Percentiles rank a stretch among this genome's conserved stretches.
Conservation (phyloP, 2,113 vertebrate species). For the Anguilla rostrata region DNA sequence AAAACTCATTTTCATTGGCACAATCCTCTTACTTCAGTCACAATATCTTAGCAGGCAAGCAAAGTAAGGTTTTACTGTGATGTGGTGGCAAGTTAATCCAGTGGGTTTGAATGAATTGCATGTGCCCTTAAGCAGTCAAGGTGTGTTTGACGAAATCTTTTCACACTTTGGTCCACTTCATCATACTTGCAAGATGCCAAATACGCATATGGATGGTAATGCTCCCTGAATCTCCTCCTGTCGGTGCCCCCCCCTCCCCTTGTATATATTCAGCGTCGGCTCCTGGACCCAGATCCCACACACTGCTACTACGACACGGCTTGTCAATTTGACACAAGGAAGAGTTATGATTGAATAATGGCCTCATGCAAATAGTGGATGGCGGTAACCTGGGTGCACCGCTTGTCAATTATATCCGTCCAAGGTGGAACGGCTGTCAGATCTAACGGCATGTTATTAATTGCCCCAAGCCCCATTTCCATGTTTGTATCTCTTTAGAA, state of each 20-base stretch:
- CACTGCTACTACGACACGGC: background rate
- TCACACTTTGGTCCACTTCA: too few species aligned
- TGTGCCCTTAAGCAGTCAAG: too few species aligned
- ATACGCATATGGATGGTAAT: constrained; percentile 5
- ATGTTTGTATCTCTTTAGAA: constrained; percentile 51
- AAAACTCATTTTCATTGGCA: too few species aligned
- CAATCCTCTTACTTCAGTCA: too few species aligned
- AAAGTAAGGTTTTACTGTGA: too few species aligned
- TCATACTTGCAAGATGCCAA: too few species aligned
- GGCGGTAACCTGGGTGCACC: constrained; percentile 44
- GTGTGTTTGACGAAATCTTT: too few species aligned
- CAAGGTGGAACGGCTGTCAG: constrained; percentile 54
- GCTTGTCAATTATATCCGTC: constrained; percentile 60
- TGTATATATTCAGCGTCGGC: background rate
- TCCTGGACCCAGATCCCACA: background rate
- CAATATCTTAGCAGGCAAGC: too few species aligned
- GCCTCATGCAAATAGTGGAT: constrained; percentile 58
- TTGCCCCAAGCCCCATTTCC: constrained; percentile 50
- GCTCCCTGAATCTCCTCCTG: constrained; percentile 37
- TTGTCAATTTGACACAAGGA: constrained; percentile 37
- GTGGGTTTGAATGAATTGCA: too few species aligned
- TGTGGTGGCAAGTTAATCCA: too few species aligned
- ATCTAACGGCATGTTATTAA: constrained; percentile 64
- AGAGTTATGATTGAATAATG: constrained; percentile 55
- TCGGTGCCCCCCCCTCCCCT: background rate